A percentile compares a stretch with the other conserved stretches of the same genome.
Conservation (phyloP, 2,113 vertebrate genomes). For the Anas platyrhynchos region DNA sequence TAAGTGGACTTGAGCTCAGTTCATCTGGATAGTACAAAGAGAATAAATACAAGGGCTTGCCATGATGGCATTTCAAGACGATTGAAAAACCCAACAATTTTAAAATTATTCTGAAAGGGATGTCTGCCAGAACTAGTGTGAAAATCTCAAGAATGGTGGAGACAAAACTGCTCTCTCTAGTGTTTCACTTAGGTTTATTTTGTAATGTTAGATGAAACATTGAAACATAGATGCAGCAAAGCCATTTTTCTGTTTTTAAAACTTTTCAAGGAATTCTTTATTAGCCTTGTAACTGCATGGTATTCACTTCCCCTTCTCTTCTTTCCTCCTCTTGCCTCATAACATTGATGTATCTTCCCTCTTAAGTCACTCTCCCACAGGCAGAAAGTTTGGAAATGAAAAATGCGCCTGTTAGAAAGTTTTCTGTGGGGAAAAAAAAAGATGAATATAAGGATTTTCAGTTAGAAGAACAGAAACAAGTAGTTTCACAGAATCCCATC, state of each 20-base stretch:
- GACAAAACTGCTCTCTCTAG: background rate
- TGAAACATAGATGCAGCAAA: background rate
- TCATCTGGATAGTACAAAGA: background rate
- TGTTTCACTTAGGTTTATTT: background rate
- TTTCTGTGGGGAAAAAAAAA: background rate
- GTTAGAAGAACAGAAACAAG: background rate
- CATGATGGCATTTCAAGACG: background rate
- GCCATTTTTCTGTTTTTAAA: slow-evolving; percentile 7
- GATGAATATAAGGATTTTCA: background rate
- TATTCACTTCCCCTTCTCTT: background rate
- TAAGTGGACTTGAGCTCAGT: background rate
- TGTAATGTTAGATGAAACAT: background rate
- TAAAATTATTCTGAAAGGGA: background rate
- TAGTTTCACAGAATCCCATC: background rate
- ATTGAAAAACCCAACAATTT: background rate
- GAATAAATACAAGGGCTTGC: background rate
- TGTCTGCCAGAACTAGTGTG: background rate
- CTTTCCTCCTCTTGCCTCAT: slow-evolving; percentile 13
- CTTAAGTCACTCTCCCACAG: background rate
- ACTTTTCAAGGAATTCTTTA: slow-evolving; percentile 8
- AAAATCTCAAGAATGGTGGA: background rate
- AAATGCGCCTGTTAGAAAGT: background rate
- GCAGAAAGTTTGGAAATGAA: slow-evolving; percentile 11
- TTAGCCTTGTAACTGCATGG: background rate
- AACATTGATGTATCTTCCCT: slow-evolving; percentile 19